A percentile compares a stretch with the other conserved stretches of the same genome.
phyloP scores from a whole-genome alignment of 2,888 invertebrate species.

The Lissonota sp. region DNA sequence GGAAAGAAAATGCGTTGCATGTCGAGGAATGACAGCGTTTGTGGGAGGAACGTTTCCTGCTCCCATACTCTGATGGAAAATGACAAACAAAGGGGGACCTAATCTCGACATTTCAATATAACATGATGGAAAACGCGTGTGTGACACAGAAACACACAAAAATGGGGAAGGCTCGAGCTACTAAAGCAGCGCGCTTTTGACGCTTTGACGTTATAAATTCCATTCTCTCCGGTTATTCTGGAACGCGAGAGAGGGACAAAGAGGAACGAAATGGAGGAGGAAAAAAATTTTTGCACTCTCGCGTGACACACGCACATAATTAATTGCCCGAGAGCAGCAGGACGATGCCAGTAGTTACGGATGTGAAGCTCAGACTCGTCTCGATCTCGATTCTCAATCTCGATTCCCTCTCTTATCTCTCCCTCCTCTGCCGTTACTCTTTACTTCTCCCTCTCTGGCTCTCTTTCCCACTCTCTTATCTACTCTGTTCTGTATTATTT shows the following conservation, averaged over 20 bases:
- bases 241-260: not conserved
- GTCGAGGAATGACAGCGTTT: too few species aligned
- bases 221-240: not conserved
- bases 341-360: conserved; percentile 16
- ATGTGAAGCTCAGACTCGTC: conserved; percentile 19
- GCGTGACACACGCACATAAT: conserved; percentile 24
- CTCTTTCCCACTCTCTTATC: not conserved
- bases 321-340: not conserved
- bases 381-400: not conserved
- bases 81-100: not conserved
- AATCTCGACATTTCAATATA: conserved; percentile 35
- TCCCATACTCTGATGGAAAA: not conserved
- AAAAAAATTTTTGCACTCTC: not conserved
- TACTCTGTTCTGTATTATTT: conserved; percentile 9
- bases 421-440: not conserved
- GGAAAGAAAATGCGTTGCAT: too few species aligned
- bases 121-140: not conserved
- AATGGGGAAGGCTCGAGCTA: too few species aligned
- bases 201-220: not conserved
- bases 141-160: too few species aligned
- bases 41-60: too few species aligned
- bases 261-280: not conserved
- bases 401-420: not conserved
- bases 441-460: not conserved
- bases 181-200: too few species aligned